These are phyloP conservation scores for Bombus waltoni DNA, from an alignment of 1,140 invertebrate genomes.

Conservation along the genomic window DNA sequence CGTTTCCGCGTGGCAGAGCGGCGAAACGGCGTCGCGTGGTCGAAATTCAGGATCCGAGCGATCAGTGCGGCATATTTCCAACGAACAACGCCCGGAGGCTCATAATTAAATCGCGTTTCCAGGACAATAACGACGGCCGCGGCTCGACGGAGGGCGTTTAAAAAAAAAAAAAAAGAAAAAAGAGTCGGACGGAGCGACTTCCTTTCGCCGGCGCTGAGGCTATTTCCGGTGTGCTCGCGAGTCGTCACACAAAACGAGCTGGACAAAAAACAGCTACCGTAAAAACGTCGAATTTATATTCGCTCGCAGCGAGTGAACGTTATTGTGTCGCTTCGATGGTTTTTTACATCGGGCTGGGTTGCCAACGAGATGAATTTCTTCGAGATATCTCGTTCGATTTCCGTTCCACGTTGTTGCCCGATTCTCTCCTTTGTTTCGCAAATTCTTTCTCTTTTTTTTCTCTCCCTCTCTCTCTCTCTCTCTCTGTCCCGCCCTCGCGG, in stretches of 20 bases:
- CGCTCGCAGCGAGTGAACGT: background rate
- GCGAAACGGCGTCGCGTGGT: background rate
- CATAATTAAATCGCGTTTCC: constrained; percentile 20
- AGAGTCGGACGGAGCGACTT: background rate
- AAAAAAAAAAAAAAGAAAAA: background rate
- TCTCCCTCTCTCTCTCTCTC: accelerated
- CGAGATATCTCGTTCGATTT: background rate
- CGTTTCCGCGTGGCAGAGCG: background rate
- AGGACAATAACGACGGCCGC: background rate
- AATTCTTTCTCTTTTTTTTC: background rate
- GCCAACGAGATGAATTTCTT: background rate
- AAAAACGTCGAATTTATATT: constrained; percentile 9
- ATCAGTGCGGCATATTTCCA: background rate
- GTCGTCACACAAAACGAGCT: background rate
- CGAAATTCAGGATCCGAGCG: background rate
- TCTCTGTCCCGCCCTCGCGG: no score
- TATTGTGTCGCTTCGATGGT: background rate
- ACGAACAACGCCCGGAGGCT: background rate
- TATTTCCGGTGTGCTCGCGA: constrained; percentile 7
- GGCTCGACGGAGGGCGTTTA: no score
- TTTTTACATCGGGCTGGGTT: background rate
- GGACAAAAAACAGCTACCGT: constrained; percentile 7
- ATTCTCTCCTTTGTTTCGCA: background rate
- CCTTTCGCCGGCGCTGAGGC: background rate
- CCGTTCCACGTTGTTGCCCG: background rate